Conservation (phyloP, 2,888 invertebrate genomes). For the Xiphydria camelus region DNA sequence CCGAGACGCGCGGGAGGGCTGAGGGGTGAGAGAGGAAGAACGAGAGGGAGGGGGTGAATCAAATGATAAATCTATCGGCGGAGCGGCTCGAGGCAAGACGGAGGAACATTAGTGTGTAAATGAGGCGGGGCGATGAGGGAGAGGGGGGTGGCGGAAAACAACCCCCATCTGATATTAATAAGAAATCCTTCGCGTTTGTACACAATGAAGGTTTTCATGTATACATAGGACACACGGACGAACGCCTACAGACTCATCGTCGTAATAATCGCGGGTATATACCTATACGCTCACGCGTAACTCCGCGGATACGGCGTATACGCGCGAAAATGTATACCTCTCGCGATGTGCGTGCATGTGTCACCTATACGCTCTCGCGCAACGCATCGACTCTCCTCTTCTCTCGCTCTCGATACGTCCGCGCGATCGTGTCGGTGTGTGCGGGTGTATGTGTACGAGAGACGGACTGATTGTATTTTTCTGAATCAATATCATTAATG, state of each 20-base stretch:
- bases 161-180: conserved; percentile 41
- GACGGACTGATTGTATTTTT: conserved; percentile 46
- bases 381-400: no score
- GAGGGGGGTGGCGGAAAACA: conserved; percentile 26
- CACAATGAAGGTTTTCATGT: conserved; percentile 24
- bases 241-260: not conserved
- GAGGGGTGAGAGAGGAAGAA: not conserved
- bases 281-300: not conserved
- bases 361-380: conserved; percentile 10
- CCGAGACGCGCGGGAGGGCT: not conserved
- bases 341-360: conserved; percentile 2
- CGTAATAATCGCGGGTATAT: not conserved
- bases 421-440: not conserved
- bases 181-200: conserved; percentile 31
- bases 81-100: conserved; percentile 12
- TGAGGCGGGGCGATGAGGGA: conserved; percentile 24
- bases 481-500: conserved; percentile 54
- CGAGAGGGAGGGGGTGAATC: conserved; percentile 20
- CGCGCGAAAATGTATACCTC: not conserved
- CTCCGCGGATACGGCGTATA: not conserved
- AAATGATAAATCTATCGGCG: conserved; percentile 40
- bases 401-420: not conserved
- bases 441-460: not conserved
- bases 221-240: not conserved
- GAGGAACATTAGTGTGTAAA: conserved; percentile 42